phyloP scores from a whole-genome alignment of 2,113 vertebrate species.

The Azemiops feae region DNA sequence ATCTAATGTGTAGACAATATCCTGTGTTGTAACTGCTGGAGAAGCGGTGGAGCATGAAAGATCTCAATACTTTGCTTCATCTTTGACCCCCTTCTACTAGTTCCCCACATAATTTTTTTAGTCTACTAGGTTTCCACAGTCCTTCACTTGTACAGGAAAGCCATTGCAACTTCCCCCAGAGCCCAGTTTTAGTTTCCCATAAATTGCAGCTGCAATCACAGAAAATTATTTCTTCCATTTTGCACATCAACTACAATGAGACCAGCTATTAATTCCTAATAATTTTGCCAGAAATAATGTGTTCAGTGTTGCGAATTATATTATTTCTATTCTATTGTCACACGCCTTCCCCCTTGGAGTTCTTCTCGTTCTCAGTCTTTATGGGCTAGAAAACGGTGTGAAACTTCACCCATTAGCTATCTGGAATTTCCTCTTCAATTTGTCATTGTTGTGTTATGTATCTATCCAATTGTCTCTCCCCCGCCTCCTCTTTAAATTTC shows the following conservation, averaged over 20 bases:
- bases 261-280: neutral
- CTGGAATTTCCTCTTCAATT: slow-evolving; percentile 60
- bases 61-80: neutral
- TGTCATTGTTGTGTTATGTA: slow-evolving; percentile 72
- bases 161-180: neutral
- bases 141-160: neutral
- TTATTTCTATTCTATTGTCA: neutral
- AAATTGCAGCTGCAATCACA: neutral
- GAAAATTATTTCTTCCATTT: neutral
- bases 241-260: slow-evolving; percentile 2
- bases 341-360: slow-evolving; percentile 21
- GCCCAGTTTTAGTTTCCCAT: neutral
- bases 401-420: slow-evolving; percentile 61
- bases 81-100: neutral
- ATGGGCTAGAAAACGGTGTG: slow-evolving; percentile 41
- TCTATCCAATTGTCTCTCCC: slow-evolving; percentile 73
- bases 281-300: slow-evolving; percentile 19
- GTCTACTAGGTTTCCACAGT: neutral
- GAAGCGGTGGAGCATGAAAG: neutral
- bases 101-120: neutral
- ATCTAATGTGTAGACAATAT: neutral
- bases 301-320: slow-evolving; percentile 18
- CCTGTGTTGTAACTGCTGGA: neutral
- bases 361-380: slow-evolving; percentile 20
- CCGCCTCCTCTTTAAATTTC: slow-evolving; percentile 72